phyloP scores from a whole-genome alignment of 23 tunicate species.

The Halocynthia aurantium region DNA sequence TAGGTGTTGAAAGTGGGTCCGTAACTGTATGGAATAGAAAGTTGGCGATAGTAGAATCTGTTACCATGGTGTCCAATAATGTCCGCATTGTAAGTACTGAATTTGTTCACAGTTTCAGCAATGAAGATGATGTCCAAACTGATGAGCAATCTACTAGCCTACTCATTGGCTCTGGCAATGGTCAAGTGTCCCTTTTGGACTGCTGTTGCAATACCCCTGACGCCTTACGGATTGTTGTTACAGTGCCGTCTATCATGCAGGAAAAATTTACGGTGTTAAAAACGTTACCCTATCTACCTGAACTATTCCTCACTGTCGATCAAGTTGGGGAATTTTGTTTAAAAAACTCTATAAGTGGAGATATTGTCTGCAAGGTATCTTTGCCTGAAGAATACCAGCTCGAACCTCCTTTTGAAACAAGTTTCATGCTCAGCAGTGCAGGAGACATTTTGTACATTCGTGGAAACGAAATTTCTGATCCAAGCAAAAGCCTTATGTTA shows the following conservation, averaged over 20 bases:
- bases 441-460: conserved; percentile 25
- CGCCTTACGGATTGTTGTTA: background rate
- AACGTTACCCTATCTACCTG: background rate
- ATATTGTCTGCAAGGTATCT: conserved; percentile 32
- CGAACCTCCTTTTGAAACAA: conserved; percentile 11
- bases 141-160: background rate
- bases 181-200: conserved; percentile 34
- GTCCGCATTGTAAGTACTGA: conserved; percentile 21
- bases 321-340: conserved; percentile 10
- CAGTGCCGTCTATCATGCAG: background rate
- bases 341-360: conserved; percentile 15
- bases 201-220: conserved; percentile 10
- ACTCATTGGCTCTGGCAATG: conserved; percentile 29
- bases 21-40: conserved; percentile 60
- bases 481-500: conserved; percentile 38
- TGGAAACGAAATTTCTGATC: conserved; percentile 35
- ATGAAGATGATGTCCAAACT: background rate
- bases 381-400: conserved; percentile 12
- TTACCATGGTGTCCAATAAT: background rate
- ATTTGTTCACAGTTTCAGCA: conserved; percentile 27
- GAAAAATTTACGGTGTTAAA: background rate
- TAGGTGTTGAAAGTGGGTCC: conserved; percentile 61
- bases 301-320: background rate
- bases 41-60: conserved; percentile 34
- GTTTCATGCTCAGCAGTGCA: background rate